Conservation (phyloP, 2,797 vertebrate species). For the Calcarius lapponicus region DNA sequence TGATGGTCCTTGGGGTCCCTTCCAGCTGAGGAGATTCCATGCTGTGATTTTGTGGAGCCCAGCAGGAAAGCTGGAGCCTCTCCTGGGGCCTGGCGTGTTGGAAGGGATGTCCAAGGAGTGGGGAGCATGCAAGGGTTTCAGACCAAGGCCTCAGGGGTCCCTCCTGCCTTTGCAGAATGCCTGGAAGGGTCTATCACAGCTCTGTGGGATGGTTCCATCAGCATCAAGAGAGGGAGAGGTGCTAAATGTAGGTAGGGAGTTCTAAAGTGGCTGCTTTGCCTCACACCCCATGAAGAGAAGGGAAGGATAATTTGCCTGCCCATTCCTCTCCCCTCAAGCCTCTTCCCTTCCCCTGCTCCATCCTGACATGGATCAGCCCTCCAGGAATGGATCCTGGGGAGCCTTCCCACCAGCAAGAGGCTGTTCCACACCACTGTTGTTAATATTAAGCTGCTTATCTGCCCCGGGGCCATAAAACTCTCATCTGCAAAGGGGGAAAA, state of each 20-base stretch:
- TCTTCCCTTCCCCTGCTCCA: not conserved
- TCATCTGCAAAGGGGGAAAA: not conserved
- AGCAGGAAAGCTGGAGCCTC: not conserved
- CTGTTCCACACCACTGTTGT: not conserved
- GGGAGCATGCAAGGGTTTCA: fast-evolving
- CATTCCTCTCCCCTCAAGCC: not conserved
- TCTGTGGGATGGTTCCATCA: fast-evolving
- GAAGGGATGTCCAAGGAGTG: fast-evolving
- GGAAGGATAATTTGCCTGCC: fast-evolving
- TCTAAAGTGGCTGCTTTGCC: fast-evolving
- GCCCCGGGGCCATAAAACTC: not conserved
- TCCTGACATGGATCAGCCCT: not conserved
- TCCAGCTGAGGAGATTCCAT: not conserved
- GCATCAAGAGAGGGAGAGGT: not conserved
- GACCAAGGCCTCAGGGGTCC: not conserved
- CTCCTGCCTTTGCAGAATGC: not conserved
- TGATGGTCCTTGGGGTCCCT: not conserved
- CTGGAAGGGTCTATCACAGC: not conserved
- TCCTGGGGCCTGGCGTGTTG: not conserved
- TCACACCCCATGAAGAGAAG: fast-evolving
- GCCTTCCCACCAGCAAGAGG: not conserved
- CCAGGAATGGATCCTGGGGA: not conserved
- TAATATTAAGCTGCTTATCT: slow-evolving; percentile 38
- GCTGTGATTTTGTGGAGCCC: not conserved
- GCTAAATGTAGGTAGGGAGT: not conserved